Percentiles rank a stretch among this genome's conserved stretches.
These are phyloP conservation scores for Ailuropoda melanoleuca DNA, from an alignment of 2,113 vertebrate genomes.

Conservation along the genomic window DNA sequence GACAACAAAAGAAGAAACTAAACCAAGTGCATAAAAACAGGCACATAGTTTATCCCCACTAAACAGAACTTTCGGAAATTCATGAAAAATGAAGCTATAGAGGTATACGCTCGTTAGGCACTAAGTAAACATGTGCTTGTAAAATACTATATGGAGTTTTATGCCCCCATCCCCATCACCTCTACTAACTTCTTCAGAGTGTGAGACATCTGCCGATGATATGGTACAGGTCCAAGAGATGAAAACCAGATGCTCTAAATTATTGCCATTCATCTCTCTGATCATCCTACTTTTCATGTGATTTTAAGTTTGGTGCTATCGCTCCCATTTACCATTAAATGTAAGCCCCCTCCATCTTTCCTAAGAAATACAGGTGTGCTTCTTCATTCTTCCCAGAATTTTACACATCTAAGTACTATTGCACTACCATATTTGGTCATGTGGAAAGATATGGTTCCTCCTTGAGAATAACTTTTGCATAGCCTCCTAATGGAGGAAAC, in stretches of 20 bases:
- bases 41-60: background rate
- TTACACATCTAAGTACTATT: background rate
- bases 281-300: background rate
- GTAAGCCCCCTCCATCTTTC: background rate
- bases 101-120: background rate
- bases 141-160: background rate
- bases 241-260: background rate
- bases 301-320: background rate
- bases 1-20: background rate
- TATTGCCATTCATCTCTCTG: background rate
- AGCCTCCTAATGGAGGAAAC: background rate
- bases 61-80: background rate
- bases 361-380: background rate
- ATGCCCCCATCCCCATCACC: rapidly evolving
- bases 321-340: background rate
- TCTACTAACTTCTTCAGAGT: background rate
- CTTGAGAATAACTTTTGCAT: background rate
- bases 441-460: background rate
- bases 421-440: background rate
- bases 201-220: background rate
- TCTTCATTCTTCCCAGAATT: background rate
- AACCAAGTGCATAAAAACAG: background rate
- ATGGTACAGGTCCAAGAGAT: background rate
- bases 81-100: background rate
- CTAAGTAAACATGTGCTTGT: background rate